Percentiles rank a stretch among this genome's conserved stretches.
Evolutionary conservation across 2,888 invertebrate species (phyloP).

Genomic region (Drosophila putrida): DNA sequence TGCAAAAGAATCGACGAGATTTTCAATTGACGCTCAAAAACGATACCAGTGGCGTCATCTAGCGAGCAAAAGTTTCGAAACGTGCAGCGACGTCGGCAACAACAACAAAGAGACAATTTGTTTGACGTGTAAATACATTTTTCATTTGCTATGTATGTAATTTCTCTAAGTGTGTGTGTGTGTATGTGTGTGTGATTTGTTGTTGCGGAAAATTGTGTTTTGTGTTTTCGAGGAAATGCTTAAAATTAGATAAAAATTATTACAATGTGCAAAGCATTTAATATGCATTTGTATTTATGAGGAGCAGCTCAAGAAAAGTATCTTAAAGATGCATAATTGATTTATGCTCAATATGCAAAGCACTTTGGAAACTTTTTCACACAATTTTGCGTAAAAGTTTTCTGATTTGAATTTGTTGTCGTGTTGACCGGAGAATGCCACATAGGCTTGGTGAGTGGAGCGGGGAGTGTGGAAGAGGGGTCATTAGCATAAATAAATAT

Average conservation of each 20-base stretch:
- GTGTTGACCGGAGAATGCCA: constrained; percentile 34
- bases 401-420: constrained; percentile 45
- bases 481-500: constrained; percentile 60
- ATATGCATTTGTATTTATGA: constrained; percentile 10
- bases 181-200: constrained; percentile 13
- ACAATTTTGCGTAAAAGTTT: constrained; percentile 53
- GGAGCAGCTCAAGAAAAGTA: constrained; percentile 44
- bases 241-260: constrained; percentile 50
- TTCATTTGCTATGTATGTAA: background rate
- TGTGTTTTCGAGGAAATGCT: constrained; percentile 32
- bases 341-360: constrained; percentile 65
- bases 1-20: background rate
- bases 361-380: constrained; percentile 52
- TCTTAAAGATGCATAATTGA: constrained; percentile 70
- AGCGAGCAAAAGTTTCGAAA: constrained; percentile 33
- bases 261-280: constrained; percentile 27
- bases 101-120: constrained; percentile 15
- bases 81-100: background rate
- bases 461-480: background rate
- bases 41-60: constrained; percentile 62
- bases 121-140: constrained; percentile 5
- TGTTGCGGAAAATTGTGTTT: constrained; percentile 31
- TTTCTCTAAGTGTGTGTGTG: constrained; percentile 3
- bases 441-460: background rate
- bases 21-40: constrained; percentile 17